Conservation (phyloP, 2,797 vertebrate species). For the Glyptemys insculpta region DNA sequence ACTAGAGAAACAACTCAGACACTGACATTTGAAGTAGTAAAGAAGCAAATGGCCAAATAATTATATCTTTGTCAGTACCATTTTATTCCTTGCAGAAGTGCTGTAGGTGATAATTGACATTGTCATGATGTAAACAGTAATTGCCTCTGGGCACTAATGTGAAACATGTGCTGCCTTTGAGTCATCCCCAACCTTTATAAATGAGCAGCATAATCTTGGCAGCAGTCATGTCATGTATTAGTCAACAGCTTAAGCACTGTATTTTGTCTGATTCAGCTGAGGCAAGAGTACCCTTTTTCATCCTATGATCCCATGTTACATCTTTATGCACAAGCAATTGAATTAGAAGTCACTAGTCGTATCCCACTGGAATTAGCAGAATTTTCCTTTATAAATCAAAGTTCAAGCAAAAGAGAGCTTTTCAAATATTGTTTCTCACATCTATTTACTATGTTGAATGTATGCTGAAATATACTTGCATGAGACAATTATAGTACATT, state of each 20-base stretch:
- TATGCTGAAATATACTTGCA: fast-evolving
- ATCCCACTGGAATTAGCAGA: not conserved
- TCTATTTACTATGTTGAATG: fast-evolving
- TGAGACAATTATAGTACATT: fast-evolving
- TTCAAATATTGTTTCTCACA: fast-evolving
- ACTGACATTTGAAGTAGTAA: not conserved
- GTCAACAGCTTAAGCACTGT: not conserved
- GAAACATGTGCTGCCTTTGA: not conserved
- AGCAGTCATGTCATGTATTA: not conserved
- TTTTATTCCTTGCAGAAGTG: not conserved
- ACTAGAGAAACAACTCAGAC: fast-evolving
- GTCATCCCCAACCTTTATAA: not conserved
- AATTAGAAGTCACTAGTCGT: not conserved
- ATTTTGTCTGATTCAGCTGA: fast-evolving
- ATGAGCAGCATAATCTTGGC: not conserved
- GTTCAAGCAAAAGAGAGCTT: fast-evolving
- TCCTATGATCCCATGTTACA: fast-evolving
- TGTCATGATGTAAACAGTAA: constrained; percentile 4
- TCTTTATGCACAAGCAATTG: fast-evolving
- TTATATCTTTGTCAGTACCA: not conserved
- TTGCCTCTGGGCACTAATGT: constrained; percentile 5
- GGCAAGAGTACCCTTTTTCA: not conserved
- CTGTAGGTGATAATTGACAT: constrained; percentile 38
- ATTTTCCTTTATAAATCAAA: not conserved
- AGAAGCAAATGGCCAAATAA: constrained; percentile 33